A percentile compares a stretch with the other conserved stretches of the same genome.
phyloP scores from a whole-genome alignment of 2,888 invertebrate genomes.

The Drosophila ochracea region DNA sequence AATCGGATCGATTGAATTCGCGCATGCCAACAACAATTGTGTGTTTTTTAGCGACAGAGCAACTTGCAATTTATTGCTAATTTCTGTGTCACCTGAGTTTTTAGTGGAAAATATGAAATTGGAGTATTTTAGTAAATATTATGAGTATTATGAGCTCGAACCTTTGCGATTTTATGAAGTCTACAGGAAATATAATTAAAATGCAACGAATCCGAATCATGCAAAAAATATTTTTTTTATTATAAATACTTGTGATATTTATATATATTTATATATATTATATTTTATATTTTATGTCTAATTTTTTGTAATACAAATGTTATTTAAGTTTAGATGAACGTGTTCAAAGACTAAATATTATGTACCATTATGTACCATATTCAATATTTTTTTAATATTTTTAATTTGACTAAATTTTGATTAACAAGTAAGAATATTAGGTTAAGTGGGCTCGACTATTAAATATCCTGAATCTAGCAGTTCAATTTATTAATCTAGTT shows the following conservation, averaged over 20 bases:
- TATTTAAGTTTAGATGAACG: not conserved
- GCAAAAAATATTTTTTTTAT: conserved; percentile 18
- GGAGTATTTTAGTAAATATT: not conserved
- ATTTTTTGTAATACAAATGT: too few species aligned
- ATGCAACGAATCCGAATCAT: conserved; percentile 36
- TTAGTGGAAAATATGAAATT: not conserved
- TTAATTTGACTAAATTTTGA: not conserved
- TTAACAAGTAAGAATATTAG: not conserved
- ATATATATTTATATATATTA: not conserved
- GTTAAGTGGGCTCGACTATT: not conserved
- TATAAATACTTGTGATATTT: too few species aligned
- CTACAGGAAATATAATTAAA: conserved; percentile 65
- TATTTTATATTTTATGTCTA: not conserved
- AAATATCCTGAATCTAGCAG: not conserved
- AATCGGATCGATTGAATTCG: conserved; percentile 69
- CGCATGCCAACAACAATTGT: conserved; percentile 60
- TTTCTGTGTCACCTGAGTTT: conserved; percentile 5
- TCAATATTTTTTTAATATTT: not conserved
- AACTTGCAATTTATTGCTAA: conserved; percentile 60
- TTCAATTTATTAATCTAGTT: not conserved
- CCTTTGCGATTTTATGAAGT: conserved; percentile 40
- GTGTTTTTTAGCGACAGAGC: conserved; percentile 20
- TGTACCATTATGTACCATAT: not conserved
- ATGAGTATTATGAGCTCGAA: conserved; percentile 1
- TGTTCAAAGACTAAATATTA: not conserved